Base-by-base conservation (phyloP, 2,888 invertebrate genomes). In the Plagodis dolabraria region DNA sequence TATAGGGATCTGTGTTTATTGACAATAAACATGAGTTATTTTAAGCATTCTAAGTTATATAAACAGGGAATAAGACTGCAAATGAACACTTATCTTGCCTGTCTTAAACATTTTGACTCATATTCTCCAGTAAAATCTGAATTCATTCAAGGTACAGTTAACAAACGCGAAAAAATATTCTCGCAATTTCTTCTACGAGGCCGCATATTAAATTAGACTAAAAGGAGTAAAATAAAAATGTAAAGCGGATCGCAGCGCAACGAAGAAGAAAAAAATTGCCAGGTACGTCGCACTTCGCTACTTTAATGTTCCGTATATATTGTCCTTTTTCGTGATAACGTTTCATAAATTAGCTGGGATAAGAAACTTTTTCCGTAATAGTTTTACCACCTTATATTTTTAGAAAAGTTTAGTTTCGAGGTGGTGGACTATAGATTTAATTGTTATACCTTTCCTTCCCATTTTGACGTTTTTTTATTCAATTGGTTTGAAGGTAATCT, bases 191-290 rank as follows among this genome's bases (percentile, higher is more conserved):
- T 84, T 84, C 78, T 78, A 77, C 80, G 77, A 81, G 80, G 82
- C 83, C 78, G 84, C 85, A 86, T 88, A 87, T 88, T 86, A 87
- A 87, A 87, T 88, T 88, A 87, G 77, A 85, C 77, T 82, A 80
- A 86, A 87, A 87, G 83, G 82, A 85, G 84, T 85, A 77, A 86
- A 86, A 86, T 85, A 86, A 87, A 86, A 87, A 86, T 84, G 83
- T 82, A 83, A 86, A 86, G 80, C 75, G 80, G 76, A 81, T 85
- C 83, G 80, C 80, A 72, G 75, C 74, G 76, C 80, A 76, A 77
- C 71, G 79, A 69, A 71, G 70, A 76, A 72, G 75, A 76, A 84
- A 83, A 81, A 82, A 81, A 82, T 79, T 63, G 63, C 62, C 69
- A 70, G 74, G 76, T 70, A 68, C 66, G 62, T 67, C 53, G 58